Base-by-base conservation (phyloP, 2,113 vertebrate genomes). In the Forbesichthys agassizii region DNA sequence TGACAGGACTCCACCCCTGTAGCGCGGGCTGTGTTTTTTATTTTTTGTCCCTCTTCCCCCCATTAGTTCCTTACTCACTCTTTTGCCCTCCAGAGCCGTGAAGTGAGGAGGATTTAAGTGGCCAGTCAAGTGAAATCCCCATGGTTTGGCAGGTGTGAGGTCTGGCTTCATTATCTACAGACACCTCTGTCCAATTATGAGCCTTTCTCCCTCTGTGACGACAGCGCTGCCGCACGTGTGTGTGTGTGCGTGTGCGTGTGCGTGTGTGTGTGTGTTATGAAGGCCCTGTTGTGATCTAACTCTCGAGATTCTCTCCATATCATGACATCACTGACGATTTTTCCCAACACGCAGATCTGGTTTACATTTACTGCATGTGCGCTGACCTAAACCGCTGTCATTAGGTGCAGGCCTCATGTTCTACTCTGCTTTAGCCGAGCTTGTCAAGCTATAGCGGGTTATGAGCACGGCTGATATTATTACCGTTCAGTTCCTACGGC, bases 131-230 rank as follows among this genome's bases (percentile, higher is more conserved):
- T 86, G 86, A 91, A 90, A 88, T 93, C 91, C 89, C 89, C 75
- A 75, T 70, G 89, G 88, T 89, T 88, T 89, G 85, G 88, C 90
- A 91, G 89, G 90, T 91, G 91, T 86, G 91, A 92, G 90, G 87
- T 90, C 89, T 83, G 88, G 86, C 89, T 92, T 92, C 90, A 92
- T 92, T 93, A 93, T 91, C 90, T 92, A 87, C 89, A 85, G 86
- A 92, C 91, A 93, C 92, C 91, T 93, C 85, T 70, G 82, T 88
- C 92, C 92, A 93, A 91, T 93, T 92, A 92, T 84, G 88, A 91
- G 86, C 81, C 78, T 73, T 78, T 81, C 89, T 92, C 89, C 86
- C 83, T 86, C 82, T 79, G 82, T 88, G 85, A 88, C 87, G 85
- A 84, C 75, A 81, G 84, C 79, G 84, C 85, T 84, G 87, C 82